Evolutionary conservation across 2,113 vertebrate genomes (phyloP), one percentile per base, ranked within the genome.

Genomic region (Pseudonaja textilis): DNA sequence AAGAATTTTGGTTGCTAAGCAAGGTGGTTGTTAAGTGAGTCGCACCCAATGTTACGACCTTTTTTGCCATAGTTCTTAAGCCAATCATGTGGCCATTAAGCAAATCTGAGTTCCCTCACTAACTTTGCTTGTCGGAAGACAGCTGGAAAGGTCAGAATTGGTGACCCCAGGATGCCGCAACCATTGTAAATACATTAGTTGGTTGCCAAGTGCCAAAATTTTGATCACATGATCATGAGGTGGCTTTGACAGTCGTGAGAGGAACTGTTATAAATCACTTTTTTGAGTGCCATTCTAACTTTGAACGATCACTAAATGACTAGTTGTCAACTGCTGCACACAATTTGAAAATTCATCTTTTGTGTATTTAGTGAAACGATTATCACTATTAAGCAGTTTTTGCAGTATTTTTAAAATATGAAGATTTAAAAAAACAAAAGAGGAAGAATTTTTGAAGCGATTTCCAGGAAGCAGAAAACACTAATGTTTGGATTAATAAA

Each of bases 401-500:
- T 74, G 47, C 1, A 45, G 9, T 52, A 61, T 64, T 81, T 90
- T 57, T 86, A 42, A 93, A 93, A n/a, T 90, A 45, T 90, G 74
- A 93, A 61, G 6, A 92, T 74, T 74, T 39, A 69, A 74, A 74
- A 74, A 50, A 89, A 89, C 18, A 92, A 92, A 89, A 50, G 12
- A 85, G 20, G 91, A 88, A 39, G n/a, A 42, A 88, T 69, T 25
- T 52, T 69, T 47, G 85, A 16, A 25, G 25, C 2, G 18, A 3
- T 86, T 91, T 87, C 29, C 85, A 20, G 55, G 54, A 86, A 64
- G 55, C 26, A 25, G 23, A 92, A 69, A 88, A 42, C 11, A 23
- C 34, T 54, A 39, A 47, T 0, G 8, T 61, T 29, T n/a, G 34
- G 42, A 54, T 91, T 86, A 87, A 91, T 16, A 90, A 90, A 90